Conservation (phyloP, 2,797 vertebrate species). For the Linurgus olivaceus region DNA sequence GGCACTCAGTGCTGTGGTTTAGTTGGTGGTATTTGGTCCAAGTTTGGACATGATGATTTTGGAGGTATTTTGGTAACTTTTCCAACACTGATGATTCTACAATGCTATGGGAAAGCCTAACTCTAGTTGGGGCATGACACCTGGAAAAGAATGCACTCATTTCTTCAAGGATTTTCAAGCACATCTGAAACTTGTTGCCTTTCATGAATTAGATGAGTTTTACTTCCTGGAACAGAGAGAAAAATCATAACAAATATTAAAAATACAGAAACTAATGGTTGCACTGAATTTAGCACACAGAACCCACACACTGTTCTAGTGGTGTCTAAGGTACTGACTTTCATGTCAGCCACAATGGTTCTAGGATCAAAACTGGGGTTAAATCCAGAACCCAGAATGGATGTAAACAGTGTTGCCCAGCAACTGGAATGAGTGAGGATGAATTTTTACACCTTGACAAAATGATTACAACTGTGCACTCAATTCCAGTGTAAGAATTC, state of each 20-base stretch:
- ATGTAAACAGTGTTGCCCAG: conserved; percentile 3
- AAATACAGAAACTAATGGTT: neutral
- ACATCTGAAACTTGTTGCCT: neutral
- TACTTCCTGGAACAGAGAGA: neutral
- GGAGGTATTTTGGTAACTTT: neutral
- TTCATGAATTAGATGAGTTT: neutral
- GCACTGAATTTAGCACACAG: neutral
- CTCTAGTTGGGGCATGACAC: fast-evolving
- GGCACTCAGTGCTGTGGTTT: neutral
- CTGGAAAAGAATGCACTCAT: fast-evolving
- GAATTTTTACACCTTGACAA: conserved; percentile 24
- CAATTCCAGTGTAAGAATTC: neutral
- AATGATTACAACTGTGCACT: neutral
- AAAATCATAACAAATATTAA: neutral
- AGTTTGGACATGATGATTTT: neutral
- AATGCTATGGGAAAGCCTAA: neutral
- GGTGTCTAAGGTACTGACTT: neutral
- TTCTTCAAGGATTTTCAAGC: neutral
- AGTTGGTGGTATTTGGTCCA: neutral
- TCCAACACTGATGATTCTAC: neutral
- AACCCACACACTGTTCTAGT: neutral
- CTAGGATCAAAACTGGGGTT: neutral
- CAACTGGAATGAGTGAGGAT: conserved; percentile 10
- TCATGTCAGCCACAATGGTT: neutral
- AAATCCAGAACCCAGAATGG: neutral